Evolutionary conservation across 2,113 vertebrate genomes (phyloP).

Genomic region (Lipotes vexillifer): DNA sequence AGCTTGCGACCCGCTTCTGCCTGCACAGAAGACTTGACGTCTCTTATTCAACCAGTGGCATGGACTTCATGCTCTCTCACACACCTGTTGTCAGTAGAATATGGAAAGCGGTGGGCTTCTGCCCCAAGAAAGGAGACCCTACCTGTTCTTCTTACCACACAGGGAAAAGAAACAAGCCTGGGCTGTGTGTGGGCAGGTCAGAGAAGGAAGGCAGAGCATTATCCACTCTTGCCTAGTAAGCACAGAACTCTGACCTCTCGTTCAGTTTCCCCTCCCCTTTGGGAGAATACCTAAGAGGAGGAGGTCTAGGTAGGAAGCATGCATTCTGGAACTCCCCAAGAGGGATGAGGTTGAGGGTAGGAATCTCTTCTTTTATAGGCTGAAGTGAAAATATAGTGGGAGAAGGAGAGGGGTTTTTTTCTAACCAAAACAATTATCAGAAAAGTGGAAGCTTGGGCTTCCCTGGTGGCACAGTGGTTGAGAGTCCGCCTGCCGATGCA

Average conservation of each 20-base stretch:
- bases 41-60: background rate
- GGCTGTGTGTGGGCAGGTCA: background rate
- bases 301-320: background rate
- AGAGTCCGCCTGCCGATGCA: no score
- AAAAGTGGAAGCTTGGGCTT: background rate
- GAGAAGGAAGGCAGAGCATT: background rate
- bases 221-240: background rate
- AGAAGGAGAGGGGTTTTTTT: background rate
- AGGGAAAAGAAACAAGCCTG: background rate
- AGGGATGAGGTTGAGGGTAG: background rate
- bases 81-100: background rate
- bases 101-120: background rate
- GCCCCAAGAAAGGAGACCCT: background rate
- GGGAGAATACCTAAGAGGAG: background rate
- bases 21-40: background rate
- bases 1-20: background rate
- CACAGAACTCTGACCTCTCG: background rate
- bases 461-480: no score
- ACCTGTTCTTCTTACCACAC: background rate
- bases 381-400: background rate
- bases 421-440: background rate
- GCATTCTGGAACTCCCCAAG: background rate
- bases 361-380: background rate
- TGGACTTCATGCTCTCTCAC: background rate
- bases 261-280: background rate